Evolutionary conservation across 2,888 invertebrate species (phyloP).

Genomic region (Zaprionus lineosus): DNA sequence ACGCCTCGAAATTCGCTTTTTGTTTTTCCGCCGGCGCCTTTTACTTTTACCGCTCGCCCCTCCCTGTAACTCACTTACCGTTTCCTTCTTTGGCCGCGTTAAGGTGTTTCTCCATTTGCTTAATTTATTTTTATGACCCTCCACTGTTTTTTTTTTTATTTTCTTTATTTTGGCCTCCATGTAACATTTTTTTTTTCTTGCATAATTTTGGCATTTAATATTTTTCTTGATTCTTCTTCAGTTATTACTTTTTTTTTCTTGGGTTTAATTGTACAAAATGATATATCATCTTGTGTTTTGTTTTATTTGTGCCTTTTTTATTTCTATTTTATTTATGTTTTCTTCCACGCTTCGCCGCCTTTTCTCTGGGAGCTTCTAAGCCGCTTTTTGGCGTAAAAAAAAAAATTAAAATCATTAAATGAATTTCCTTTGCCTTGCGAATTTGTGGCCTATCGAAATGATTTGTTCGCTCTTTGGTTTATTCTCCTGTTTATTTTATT

Average conservation of each 20-base stretch:
- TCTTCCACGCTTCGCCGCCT: constrained; percentile 36
- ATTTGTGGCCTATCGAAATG: background rate
- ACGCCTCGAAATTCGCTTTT: constrained; percentile 40
- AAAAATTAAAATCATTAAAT: constrained; percentile 60
- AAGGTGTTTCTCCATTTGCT: constrained; percentile 49
- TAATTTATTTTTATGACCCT: constrained; percentile 56
- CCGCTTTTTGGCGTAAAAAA: constrained; percentile 57
- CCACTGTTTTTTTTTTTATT: constrained; percentile 13
- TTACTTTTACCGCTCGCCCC: constrained; percentile 38
- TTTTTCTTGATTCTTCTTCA: constrained; percentile 30
- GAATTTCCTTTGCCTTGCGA: constrained; percentile 18
- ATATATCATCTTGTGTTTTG: constrained; percentile 8
- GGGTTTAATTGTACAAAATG: constrained; percentile 1
- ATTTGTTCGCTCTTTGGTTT: no score
- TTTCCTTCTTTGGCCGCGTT: constrained; percentile 38
- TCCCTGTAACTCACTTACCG: constrained; percentile 50
- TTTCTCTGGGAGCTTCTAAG: constrained; percentile 30
- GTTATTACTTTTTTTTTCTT: no score
- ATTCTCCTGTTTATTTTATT: no score
- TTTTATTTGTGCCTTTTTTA: constrained; percentile 11
- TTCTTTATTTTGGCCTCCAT: constrained; percentile 17
- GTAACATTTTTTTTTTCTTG: constrained; percentile 11
- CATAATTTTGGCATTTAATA: constrained; percentile 30
- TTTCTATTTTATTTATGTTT: constrained; percentile 1
- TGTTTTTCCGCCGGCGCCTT: constrained; percentile 53